Base-by-base conservation (phyloP, 1,140 invertebrate genomes). In the Drosophila burlai region DNA sequence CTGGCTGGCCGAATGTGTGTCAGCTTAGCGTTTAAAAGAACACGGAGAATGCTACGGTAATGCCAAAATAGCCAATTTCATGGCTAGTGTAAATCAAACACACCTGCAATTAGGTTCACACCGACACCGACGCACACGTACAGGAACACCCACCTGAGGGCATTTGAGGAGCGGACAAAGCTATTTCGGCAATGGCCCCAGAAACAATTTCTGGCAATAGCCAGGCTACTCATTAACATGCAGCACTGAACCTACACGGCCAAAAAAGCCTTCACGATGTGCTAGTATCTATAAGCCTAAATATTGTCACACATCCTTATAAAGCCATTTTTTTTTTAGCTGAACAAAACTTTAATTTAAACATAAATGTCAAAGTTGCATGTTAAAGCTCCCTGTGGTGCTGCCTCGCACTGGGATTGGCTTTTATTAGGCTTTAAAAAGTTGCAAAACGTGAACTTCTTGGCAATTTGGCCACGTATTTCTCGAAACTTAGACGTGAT, bases 71-170 rank as follows among this genome's bases (percentile, higher is more conserved):
- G 80, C 84, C 84, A 83, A 89, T 86, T 86, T 87, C 83, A 83
- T 80, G 83, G 83, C 72, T 77, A 83, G 84, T 89, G 83, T 86
- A 86, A 86, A 86, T 86, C 83, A 86, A 86, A 86, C 72, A 83
- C 76, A 86, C 84, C 83, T 80, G 83, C 83, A 86, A 86, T 86
- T 86, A 86, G 84, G 65, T 16, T 34, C 45, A 36, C 45, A 55
- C 52, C 34, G 31, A 47, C 46, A 63, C 40, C 46, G 40, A 64
- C 42, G 16, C 24, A 9, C 46, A 49, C 46, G 24, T 26, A 49
- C 47, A 16, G 8, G 47, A 26, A 50, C 47, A 57, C 57, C 47
- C 40, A 18, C 38, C 47, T 38, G 10, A 26, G 21, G 52, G 34
- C 54, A 50, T 16, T 59, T 50, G 50, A 45, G 60, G 34, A 55